These are phyloP conservation scores for Chorisops tibialis DNA, from an alignment of 2,888 invertebrate genomes.

Conservation along the genomic window DNA sequence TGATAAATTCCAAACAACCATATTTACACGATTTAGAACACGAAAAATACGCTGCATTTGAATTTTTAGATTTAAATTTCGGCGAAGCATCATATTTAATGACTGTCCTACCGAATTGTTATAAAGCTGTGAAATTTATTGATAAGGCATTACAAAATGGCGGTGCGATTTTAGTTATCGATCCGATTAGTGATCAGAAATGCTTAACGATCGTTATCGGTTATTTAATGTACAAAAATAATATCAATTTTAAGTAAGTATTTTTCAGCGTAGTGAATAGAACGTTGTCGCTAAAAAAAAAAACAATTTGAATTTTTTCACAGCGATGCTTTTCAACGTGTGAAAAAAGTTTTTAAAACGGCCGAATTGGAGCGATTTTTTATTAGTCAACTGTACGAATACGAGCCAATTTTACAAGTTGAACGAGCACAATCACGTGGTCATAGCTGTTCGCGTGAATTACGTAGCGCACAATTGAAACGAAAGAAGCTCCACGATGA, in stretches of 20 bases:
- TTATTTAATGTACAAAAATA: slow-evolving; percentile 45
- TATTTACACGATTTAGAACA: not conserved
- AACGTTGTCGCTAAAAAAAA: not conserved
- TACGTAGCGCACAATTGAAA: slow-evolving; percentile 41
- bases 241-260: slow-evolving; percentile 43
- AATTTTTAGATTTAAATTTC: slow-evolving; percentile 43
- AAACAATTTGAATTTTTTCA: not conserved
- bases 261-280: not conserved
- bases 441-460: slow-evolving; percentile 43
- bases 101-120: slow-evolving; percentile 44
- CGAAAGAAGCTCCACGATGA: slow-evolving; percentile 41
- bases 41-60: slow-evolving; percentile 28
- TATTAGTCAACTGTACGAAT: slow-evolving; percentile 43
- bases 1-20: not conserved
- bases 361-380: slow-evolving; percentile 44
- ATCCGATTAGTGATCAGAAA: slow-evolving; percentile 43
- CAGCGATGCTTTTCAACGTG: slow-evolving; percentile 43
- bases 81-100: slow-evolving; percentile 43
- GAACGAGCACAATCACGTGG: slow-evolving; percentile 43
- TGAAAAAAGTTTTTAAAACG: slow-evolving; percentile 41
- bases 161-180: slow-evolving; percentile 41
- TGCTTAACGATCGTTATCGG: slow-evolving; percentile 43
- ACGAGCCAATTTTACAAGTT: slow-evolving; percentile 46
- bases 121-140: slow-evolving; percentile 43
- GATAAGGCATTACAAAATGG: slow-evolving; percentile 40